These are phyloP conservation scores for Cyprinodon tularosa DNA, from an alignment of 2,113 vertebrate genomes.

Conservation along the genomic window DNA sequence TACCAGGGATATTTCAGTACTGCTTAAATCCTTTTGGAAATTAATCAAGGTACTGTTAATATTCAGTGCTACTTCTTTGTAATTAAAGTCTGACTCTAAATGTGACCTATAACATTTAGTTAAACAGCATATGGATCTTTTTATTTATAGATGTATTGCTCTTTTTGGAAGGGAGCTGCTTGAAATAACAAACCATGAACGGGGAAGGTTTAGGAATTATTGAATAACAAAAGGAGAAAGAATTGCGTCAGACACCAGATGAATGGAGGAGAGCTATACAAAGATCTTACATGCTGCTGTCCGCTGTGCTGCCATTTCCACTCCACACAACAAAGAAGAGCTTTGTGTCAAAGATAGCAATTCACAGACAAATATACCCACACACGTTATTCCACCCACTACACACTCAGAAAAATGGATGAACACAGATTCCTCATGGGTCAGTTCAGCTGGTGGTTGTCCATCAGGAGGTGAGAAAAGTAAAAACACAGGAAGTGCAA, in stretches of 20 bases:
- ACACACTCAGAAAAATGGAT: neutral
- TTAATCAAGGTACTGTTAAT: no score
- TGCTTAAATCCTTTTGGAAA: no score
- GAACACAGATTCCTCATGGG: neutral
- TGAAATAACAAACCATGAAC: slow-evolving; percentile 13
- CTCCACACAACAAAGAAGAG: slow-evolving; percentile 48
- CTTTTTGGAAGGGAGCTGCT: slow-evolving; percentile 21
- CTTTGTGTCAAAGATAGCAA: slow-evolving; percentile 36
- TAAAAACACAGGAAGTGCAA: neutral
- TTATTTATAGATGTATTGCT: neutral
- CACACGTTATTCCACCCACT: slow-evolving; percentile 18
- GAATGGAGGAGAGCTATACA: slow-evolving; percentile 35
- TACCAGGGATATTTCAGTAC: no score
- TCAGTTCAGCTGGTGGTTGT: slow-evolving; percentile 31
- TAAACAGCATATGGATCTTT: neutral
- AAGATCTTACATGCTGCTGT: slow-evolving; percentile 38
- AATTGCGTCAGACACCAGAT: slow-evolving; percentile 8
- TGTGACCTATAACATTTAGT: neutral
- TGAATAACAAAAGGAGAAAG: neutral
- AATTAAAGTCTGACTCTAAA: no score
- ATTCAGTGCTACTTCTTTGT: no score
- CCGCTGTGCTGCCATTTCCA: slow-evolving; percentile 27
- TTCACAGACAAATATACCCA: slow-evolving; percentile 10
- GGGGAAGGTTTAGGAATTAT: slow-evolving; percentile 16
- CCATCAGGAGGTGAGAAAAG: slow-evolving; percentile 22